Conservation (phyloP, 2,113 vertebrate genomes). For the Ifrita kowaldi region DNA sequence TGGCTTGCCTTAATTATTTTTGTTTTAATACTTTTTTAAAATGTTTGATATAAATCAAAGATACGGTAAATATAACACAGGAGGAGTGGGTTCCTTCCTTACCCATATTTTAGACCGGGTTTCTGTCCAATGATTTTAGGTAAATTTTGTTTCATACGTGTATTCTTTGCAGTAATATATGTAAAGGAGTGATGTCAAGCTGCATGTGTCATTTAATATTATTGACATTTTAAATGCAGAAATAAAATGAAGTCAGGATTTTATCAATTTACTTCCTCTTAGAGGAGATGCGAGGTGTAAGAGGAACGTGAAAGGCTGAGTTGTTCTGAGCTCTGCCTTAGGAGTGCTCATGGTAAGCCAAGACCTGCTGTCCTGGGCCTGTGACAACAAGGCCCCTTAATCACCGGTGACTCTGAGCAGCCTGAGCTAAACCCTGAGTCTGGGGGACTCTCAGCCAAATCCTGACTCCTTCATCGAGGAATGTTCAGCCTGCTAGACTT, state of each 20-base stretch:
- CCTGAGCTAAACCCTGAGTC: neutral
- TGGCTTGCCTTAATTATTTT: conserved; percentile 68
- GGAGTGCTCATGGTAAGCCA: neutral
- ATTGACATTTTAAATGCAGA: neutral
- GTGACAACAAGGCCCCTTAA: neutral
- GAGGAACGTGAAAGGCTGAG: neutral
- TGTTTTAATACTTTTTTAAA: conserved; percentile 41
- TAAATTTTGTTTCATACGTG: neutral
- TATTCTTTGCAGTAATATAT: neutral
- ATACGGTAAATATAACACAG: conserved; percentile 28
- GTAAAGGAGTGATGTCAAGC: neutral
- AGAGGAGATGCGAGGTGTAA: neutral
- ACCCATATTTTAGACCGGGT: neutral
- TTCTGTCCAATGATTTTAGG: neutral
- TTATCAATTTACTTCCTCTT: neutral
- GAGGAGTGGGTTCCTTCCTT: neutral
- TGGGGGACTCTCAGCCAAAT: neutral
- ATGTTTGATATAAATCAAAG: conserved; percentile 61
- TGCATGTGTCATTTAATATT: neutral
- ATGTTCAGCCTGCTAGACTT: neutral
- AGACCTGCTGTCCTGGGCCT: neutral
- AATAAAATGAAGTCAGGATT: neutral
- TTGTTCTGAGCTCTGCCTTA: neutral
- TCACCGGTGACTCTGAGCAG: neutral
- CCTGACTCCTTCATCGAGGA: neutral